Conservation (phyloP, 2,797 vertebrate species). For the Macropus fuliginosus region DNA sequence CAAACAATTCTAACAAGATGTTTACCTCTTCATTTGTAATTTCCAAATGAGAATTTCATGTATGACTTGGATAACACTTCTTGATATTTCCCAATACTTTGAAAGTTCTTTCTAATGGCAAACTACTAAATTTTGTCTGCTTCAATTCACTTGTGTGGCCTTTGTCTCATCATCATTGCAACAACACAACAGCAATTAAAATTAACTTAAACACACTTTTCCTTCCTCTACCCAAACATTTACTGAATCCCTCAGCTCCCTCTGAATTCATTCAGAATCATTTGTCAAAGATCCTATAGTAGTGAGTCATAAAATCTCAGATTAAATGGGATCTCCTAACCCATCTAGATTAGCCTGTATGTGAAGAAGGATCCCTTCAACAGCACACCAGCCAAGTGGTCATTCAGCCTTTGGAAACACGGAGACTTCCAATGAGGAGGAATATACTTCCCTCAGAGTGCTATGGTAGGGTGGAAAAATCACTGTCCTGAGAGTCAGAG, state of each 20-base stretch:
- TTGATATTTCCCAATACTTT: not conserved
- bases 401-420: not conserved
- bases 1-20: slow-evolving; percentile 19
- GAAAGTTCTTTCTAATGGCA: not conserved
- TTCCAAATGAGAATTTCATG: not conserved
- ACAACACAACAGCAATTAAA: not conserved
- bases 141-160: not conserved
- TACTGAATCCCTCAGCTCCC: not conserved
- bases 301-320: not conserved
- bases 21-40: not conserved
- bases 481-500: not conserved
- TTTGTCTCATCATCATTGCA: not conserved
- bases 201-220: not conserved
- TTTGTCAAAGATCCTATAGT: not conserved
- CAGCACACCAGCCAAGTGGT: not conserved
- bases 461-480: not conserved
- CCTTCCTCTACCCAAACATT: slow-evolving; percentile 37
- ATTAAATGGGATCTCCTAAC: not conserved
- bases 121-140: too few species aligned
- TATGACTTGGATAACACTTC: not conserved
- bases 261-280: not conserved
- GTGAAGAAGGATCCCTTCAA: not conserved
- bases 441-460: not conserved
- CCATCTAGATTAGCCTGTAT: not conserved
- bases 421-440: not conserved